Base-by-base conservation (phyloP, 2,113 vertebrate genomes). In the Crypturellus undulatus region DNA sequence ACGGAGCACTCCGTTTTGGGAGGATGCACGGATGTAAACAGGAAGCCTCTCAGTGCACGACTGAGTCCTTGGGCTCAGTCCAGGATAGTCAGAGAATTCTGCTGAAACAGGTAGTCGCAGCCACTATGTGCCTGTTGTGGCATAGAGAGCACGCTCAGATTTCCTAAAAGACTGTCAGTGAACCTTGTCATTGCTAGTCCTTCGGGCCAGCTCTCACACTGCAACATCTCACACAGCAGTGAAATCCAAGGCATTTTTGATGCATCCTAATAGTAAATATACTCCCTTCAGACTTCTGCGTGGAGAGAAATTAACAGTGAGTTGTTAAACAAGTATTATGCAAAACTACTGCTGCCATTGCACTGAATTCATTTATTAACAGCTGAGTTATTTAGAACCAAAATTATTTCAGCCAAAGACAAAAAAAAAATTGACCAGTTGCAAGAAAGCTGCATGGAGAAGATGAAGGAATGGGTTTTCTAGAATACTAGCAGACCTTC, bases 11-110 rank as follows among this genome's bases (percentile, higher is more conserved):
- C 88, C 93, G 90, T 62, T 94, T 97, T 95, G 1, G 2, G 93
- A 96, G 97, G 96, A 96, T 96, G 86, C 81, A 17, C 4, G 8
- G 60, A 56, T 78, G 95, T 98, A 98, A 98, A 98, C 98, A 98
- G 98, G 98, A 99, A 98, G 94, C 87, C 58, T 62, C 69, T 73
- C 77, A 95, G 85, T 92, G 93, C 93, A 83, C 60, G 84, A 88
- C 88, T 85, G 82, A 92, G 58, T 89, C 88, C 71, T 88, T 78
- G 58, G 79, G 68, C 79, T 79, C 56, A 4, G 1, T 45, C n/a
- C 1, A 6, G 54, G 72, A 68, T 7, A 7, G 18, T 6, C 10
- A 8, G 20, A 87, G 67, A 84, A 93, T 82, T 85, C 65, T 78
- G 68, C 45, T 91, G 54, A 81, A 73, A 43, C 72, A 82, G 81